A percentile compares a stretch with the other conserved stretches of the same genome.
These are phyloP conservation scores for Leptoteleia sp. DNA, from an alignment of 1,140 invertebrate genomes.

Conservation along the genomic window DNA sequence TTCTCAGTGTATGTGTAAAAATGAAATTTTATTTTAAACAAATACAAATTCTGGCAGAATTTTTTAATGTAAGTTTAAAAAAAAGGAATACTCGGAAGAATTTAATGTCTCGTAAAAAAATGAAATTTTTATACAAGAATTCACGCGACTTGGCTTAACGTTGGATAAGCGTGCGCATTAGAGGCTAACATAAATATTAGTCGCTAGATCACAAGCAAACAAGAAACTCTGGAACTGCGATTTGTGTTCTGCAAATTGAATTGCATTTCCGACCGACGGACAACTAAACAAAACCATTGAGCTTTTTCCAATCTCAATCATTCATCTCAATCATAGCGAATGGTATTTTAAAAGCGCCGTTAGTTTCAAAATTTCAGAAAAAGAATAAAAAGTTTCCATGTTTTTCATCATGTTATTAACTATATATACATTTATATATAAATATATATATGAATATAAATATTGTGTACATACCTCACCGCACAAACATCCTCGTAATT, in stretches of 20 bases:
- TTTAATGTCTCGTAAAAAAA: constrained; percentile 26
- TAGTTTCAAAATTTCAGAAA: too few relatives aligned
- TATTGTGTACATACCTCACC: too few relatives aligned
- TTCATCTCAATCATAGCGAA: too few relatives aligned
- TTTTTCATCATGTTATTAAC: too few relatives aligned
- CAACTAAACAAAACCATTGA: too few relatives aligned
- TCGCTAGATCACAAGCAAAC: constrained; percentile 44
- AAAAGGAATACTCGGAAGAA: constrained; percentile 33
- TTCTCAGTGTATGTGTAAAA: constrained; percentile 44
- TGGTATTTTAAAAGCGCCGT: too few relatives aligned
- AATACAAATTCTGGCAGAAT: neutral
- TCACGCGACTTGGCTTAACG: constrained; percentile 3
- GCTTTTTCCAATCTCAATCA: too few relatives aligned
- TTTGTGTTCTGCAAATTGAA: constrained; percentile 24
- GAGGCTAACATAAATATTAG: constrained; percentile 76
- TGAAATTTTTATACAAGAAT: constrained; percentile 59
- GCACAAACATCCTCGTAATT: too few relatives aligned
- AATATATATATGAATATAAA: too few relatives aligned
- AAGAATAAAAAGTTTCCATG: too few relatives aligned
- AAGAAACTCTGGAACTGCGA: constrained; percentile 12
- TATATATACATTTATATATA: too few relatives aligned
- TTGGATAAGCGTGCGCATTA: constrained; percentile 52
- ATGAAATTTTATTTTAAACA: neutral
- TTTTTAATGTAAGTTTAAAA: too few relatives aligned
- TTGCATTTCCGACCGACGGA: constrained; percentile 30